Conservation (phyloP, 2,797 vertebrate genomes). For the Falco rusticolus region DNA sequence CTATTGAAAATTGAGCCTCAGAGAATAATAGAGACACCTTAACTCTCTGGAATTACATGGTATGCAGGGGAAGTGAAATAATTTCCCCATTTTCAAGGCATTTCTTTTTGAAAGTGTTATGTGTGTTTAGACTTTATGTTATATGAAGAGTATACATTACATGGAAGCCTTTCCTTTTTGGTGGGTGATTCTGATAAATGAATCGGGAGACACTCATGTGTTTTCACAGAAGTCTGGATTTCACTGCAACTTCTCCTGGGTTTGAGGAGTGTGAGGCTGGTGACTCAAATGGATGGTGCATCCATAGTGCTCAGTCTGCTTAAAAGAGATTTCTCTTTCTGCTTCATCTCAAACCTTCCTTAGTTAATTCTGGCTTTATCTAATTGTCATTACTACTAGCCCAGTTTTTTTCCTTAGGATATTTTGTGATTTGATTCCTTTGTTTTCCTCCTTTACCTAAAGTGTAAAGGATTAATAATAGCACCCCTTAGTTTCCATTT, state of each 20-base stretch:
- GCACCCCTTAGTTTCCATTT: neutral
- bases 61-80: neutral
- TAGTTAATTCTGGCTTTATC: neutral
- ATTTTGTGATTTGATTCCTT: neutral
- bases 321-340: neutral
- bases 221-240: slow-evolving; percentile 4
- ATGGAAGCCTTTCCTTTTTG: neutral
- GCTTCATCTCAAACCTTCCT: neutral
- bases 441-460: neutral
- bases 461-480: neutral
- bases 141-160: neutral
- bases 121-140: neutral
- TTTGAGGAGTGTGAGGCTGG: neutral
- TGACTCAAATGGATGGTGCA: neutral
- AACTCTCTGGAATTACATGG: neutral
- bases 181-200: neutral
- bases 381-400: neutral
- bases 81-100: neutral
- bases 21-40: neutral
- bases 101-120: neutral
- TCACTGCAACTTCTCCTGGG: neutral
- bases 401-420: neutral
- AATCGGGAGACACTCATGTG: neutral
- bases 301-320: neutral
- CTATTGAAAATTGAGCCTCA: neutral